phyloP scores from a whole-genome alignment of 2,888 invertebrate species.

The Eilema caniola region DNA sequence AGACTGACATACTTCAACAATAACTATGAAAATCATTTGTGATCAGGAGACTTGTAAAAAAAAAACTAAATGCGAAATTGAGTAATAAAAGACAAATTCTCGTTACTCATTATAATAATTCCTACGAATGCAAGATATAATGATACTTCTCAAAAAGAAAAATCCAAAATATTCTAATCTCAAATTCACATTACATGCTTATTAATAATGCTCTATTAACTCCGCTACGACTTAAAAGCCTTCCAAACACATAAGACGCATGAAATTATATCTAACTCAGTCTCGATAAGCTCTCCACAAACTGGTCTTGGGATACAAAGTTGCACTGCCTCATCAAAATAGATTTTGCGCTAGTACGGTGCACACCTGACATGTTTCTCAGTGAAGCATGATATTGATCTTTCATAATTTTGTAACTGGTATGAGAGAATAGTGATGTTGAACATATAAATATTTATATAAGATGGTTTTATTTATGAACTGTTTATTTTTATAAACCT shows the following conservation, averaged over 20 bases:
- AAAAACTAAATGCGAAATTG: too few relatives aligned
- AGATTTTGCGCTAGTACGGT: conserved; percentile 15
- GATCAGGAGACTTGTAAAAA: too few relatives aligned
- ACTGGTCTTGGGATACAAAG: conserved; percentile 8
- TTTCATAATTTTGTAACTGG: background rate
- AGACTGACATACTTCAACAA: too few relatives aligned
- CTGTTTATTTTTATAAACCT: too few relatives aligned
- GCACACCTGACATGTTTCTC: background rate
- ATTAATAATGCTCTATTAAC: conserved; percentile 7
- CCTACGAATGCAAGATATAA: background rate
- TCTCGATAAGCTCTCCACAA: conserved; percentile 10
- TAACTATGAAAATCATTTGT: too few relatives aligned
- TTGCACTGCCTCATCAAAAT: conserved; percentile 15
- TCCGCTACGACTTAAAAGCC: conserved; percentile 12
- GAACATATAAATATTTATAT: too few relatives aligned
- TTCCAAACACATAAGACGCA: conserved; percentile 16
- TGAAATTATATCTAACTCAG: conserved; percentile 13
- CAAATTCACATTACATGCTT: background rate
- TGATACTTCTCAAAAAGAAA: background rate
- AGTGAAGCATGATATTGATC: background rate
- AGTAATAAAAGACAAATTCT: too few relatives aligned
- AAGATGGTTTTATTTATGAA: too few relatives aligned
- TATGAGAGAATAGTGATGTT: background rate
- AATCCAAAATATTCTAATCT: background rate
- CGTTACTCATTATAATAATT: too few relatives aligned